These are phyloP conservation scores for Petrocephalus zakoni DNA, from an alignment of 2,113 vertebrate species.

Conservation along the genomic window DNA sequence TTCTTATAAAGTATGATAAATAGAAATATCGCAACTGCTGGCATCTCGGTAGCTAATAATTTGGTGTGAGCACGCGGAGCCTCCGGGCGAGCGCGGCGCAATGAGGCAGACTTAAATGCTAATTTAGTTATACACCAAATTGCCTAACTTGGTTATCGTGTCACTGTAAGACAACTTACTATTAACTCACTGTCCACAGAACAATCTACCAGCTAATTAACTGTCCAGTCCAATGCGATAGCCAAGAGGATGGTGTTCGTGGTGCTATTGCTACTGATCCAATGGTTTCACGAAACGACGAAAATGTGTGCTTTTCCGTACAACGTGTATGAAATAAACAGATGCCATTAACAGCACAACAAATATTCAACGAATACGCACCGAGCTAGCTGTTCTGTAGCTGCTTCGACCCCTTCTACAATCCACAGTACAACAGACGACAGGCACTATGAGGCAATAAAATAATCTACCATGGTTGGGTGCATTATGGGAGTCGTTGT, in stretches of 20 bases:
- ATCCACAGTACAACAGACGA: not conserved
- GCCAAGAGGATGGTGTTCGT: not conserved
- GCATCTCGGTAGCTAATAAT: not conserved
- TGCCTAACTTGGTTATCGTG: not conserved
- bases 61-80: not conserved
- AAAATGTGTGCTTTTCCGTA: not conserved
- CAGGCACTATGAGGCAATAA: constrained; percentile 31
- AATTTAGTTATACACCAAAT: not conserved
- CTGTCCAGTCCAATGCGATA: not conserved
- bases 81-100: not conserved
- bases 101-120: not conserved
- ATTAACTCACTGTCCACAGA: not conserved
- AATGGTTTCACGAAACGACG: not conserved
- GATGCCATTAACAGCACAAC: not conserved
- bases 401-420: constrained; percentile 27
- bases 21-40: not conserved
- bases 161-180: not conserved
- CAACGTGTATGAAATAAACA: not conserved
- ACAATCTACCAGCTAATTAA: not conserved
- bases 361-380: constrained; percentile 29
- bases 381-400: constrained; percentile 47
- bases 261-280: not conserved
- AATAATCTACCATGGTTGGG: constrained; percentile 29
- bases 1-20: not conserved
- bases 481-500: constrained; percentile 48